Evolutionary conservation across 1,140 invertebrate species (phyloP), one percentile per base, ranked within the genome.

Genomic region (Drosophila subpulchrella): DNA sequence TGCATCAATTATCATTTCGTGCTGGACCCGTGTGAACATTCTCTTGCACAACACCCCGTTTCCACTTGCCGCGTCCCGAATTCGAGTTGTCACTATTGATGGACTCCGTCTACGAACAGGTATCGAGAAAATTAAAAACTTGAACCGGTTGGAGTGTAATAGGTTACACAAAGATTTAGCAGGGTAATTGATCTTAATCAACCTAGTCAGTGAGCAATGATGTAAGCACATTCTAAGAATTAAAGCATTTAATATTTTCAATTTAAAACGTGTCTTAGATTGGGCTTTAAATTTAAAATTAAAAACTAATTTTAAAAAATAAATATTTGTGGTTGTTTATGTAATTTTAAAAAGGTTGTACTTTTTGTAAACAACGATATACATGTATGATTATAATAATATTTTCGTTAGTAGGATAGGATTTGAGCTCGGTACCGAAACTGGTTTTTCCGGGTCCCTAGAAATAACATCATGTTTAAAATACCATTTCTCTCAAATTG

Each of bases 1-100:
- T 86, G 82, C 82, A 85, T 85, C 81, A 86, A 85, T 85, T 85
- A 85, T 81, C 78, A 63, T 57, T 24, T 50, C 34, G 51, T 63
- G 66, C 63, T 81, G 78, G 68, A 65, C 78, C 76, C 81, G 81
- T 84, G 81, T 84, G 81, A 84, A 85, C 60, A 54, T 54, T 62
- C 50, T 66, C 63, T 61, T 71, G 47, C 73, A 59, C 10, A 27
- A 11, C 47, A 34, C 47, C 36, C 36, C 24, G 34, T 11, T 36
- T 11, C 38, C 34, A 54, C 11, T 34, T 24, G 24, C 5, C 53
- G 1, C 38, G 6, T 24, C 41, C 13, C 20, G 24, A 42, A 51
- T 32, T 39, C 42, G 56, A 61, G 39, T 60, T 58, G 53, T 72
- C 55, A 73, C 70, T 59, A 73, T 73, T 73, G 70, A 73, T 73